Conservation (phyloP, 2,888 invertebrate species). For the Oasisia sp. region DNA sequence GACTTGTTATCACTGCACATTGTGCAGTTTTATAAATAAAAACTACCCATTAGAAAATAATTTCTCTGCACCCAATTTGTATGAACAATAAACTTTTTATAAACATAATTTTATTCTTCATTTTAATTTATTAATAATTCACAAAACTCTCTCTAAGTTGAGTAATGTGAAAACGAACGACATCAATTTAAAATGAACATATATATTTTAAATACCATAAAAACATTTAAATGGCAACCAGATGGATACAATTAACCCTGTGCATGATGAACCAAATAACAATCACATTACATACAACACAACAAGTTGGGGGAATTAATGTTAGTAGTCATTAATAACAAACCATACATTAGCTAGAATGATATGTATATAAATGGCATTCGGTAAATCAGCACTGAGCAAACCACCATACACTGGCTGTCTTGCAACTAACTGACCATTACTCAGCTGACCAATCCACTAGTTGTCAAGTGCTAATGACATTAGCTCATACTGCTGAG, state of each 20-base stretch:
- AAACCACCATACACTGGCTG: not conserved
- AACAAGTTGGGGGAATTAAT: not conserved
- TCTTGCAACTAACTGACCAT: not conserved
- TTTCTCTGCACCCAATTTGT: too few species aligned
- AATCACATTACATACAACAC: not conserved
- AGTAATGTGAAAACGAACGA: too few species aligned
- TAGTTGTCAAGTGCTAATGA: not conserved
- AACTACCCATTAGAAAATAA: too few species aligned
- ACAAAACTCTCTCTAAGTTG: too few species aligned
- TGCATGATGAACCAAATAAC: not conserved
- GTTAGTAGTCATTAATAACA: not conserved
- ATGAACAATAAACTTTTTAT: too few species aligned
- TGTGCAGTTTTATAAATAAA: too few species aligned
- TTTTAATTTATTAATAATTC: too few species aligned
- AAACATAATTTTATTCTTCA: too few species aligned
- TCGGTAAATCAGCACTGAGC: not conserved
- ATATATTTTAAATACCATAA: not conserved
- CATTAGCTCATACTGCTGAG: not conserved
- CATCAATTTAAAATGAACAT: too few species aligned
- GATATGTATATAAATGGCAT: not conserved
- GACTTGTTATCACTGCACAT: too few species aligned
- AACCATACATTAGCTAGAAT: not conserved
- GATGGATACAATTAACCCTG: not conserved
- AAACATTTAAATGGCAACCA: not conserved
- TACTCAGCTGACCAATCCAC: not conserved